A percentile compares a stretch with the other conserved stretches of the same genome.
Evolutionary conservation across 2,888 invertebrate genomes (phyloP).

Genomic region (Clostera curtula): DNA sequence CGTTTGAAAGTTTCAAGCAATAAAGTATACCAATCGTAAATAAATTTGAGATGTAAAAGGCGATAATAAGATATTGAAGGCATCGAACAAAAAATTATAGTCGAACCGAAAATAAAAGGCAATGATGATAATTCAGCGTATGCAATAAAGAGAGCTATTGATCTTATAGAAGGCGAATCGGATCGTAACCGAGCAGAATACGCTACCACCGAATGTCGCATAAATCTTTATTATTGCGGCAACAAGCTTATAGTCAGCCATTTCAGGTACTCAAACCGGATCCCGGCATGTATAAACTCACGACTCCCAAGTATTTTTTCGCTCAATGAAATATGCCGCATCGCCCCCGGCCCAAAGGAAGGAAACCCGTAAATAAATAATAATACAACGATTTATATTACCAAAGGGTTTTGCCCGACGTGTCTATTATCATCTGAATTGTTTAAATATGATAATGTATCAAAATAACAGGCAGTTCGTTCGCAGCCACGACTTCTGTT

Average conservation of each 20-base stretch:
- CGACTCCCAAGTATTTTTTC: conserved; percentile 70
- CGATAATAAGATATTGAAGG: conserved; percentile 60
- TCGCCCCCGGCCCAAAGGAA: conserved; percentile 66
- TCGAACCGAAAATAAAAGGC: conserved; percentile 48
- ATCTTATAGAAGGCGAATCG: conserved; percentile 71
- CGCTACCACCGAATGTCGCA: conserved; percentile 72
- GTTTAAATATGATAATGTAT: conserved; percentile 75
- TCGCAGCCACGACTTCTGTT: conserved; percentile 70
- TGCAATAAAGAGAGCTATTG: conserved; percentile 71
- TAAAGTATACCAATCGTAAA: conserved; percentile 38
- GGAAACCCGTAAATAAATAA: conserved; percentile 75
- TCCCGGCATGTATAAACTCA: conserved; percentile 63
- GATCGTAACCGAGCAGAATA: conserved; percentile 71
- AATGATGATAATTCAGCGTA: conserved; percentile 61
- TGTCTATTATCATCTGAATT: conserved; percentile 75
- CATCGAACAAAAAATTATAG: conserved; percentile 51
- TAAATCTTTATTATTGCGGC: conserved; percentile 75
- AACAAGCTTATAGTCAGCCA: conserved; percentile 70
- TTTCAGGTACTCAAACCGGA: conserved; percentile 71
- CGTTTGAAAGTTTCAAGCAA: too few species aligned
- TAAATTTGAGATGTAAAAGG: conserved; percentile 55
- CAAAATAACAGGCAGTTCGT: conserved; percentile 69
- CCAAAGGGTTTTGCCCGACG: conserved; percentile 73
- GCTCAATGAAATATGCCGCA: conserved; percentile 70
- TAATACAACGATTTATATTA: conserved; percentile 75